Conservation (phyloP, 2,888 invertebrate genomes). For the Galerucella calmariensis region DNA sequence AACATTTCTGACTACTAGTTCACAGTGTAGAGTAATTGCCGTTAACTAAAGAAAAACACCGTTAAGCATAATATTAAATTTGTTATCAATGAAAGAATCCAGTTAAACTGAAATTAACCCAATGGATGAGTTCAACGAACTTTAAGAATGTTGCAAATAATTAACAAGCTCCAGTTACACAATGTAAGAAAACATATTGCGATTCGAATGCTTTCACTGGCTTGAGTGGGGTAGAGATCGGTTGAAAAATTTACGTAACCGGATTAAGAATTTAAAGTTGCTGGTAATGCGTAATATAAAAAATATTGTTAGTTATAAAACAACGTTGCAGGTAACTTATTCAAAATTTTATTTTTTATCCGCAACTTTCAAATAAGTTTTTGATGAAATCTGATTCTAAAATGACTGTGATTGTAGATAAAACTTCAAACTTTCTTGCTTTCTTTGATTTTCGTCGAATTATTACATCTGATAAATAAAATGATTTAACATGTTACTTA, state of each 20-base stretch:
- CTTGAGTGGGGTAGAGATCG: background rate
- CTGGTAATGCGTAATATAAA: background rate
- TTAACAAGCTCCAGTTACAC: conserved; percentile 30
- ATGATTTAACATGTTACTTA: too few relatives aligned
- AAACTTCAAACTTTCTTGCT: too few relatives aligned
- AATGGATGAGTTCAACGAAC: background rate
- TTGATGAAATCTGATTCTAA: too few relatives aligned
- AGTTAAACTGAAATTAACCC: conserved; percentile 15
- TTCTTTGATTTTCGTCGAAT: too few relatives aligned
- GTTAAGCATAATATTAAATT: conserved; percentile 8
- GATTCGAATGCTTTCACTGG: conserved; percentile 36
- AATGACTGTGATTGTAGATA: too few relatives aligned
- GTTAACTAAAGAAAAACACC: conserved; percentile 1
- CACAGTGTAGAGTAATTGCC: background rate
- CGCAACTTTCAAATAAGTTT: too few relatives aligned
- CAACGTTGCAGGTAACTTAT: too few relatives aligned
- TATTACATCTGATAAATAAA: too few relatives aligned
- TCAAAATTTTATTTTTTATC: too few relatives aligned
- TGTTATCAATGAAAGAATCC: conserved; percentile 14
- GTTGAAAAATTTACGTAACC: background rate
- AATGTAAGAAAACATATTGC: conserved; percentile 38
- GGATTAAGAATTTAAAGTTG: background rate
- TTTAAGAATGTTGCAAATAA: conserved; percentile 17
- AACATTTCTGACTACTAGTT: conserved; percentile 3
- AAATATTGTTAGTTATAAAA: too few relatives aligned